Evolutionary conservation across 2,888 invertebrate genomes (phyloP), one percentile per base, ranked within the genome.

Genomic region (Leucania comma): DNA sequence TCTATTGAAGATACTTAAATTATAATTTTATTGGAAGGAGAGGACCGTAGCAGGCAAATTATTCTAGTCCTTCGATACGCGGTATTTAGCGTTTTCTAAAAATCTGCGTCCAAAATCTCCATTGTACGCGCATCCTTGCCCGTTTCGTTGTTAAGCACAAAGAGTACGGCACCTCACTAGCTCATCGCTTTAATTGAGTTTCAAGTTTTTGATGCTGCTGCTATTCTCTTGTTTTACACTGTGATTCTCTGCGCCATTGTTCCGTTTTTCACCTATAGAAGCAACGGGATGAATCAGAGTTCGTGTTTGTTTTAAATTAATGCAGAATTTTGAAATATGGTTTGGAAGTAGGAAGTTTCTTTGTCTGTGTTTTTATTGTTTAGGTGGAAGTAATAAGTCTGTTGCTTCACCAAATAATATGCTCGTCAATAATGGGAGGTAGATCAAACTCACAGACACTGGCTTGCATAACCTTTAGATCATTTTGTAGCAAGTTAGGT

Each of bases 171-270:
- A 85, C 88, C 86, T 82, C 84, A 66, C 83, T 80, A 77, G 83
- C 82, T 84, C 82, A 84, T 81, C 82, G 82, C 83, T 90, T 86
- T 92, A 92, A 92, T 92, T 91, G 90, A 90, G 89, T 92, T 92
- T 83, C 81, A 88, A 90, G 88, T 90, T 90, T 88, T 87, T 86
- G 83, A 82, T 81, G 77, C 65, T 68, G 58, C 53, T 76, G 77
- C 61, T 70, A 68, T 72, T 68, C 75, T 29, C 62, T 75, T 79
- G 82, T 83, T 80, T 73, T 70, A 72, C 68, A 73, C 48, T 72
- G 75, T 75, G 81, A 84, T 83, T 83, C 72, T 82, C 67, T 69
- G 58, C 54, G 64, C 60, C 48, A 77, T 80, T 83, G 81, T 83
- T 72, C 42, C 38, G 59, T 70, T 68, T 64, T 67, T 58, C 63